Conservation (phyloP, 2,888 invertebrate genomes). For the Muscina levida region DNA sequence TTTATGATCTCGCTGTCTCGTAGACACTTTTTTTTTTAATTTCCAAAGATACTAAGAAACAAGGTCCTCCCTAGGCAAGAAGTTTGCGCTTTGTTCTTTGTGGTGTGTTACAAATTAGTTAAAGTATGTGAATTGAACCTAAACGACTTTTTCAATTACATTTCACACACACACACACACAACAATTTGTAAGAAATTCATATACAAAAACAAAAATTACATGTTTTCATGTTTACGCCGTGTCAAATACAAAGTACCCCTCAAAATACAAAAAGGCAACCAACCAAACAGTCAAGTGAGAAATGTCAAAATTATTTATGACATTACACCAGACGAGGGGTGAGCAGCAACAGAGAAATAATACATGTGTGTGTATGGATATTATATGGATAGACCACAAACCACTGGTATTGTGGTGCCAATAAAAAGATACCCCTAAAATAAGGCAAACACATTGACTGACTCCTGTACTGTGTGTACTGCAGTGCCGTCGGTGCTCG, state of each 20-base stretch:
- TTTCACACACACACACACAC: constrained; percentile 32
- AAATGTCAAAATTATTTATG: constrained; percentile 73
- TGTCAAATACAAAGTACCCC: constrained; percentile 24
- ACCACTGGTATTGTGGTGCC: constrained; percentile 18
- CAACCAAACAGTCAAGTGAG: no score
- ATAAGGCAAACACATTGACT: neutral
- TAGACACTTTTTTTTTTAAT: no score
- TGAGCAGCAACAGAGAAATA: neutral
- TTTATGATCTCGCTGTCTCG: no score
- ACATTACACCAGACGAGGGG: constrained; percentile 68
- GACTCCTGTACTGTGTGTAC: no score
- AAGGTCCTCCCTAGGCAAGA: no score
- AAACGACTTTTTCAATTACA: constrained; percentile 36
- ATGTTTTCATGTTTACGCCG: constrained; percentile 4
- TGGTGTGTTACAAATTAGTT: constrained; percentile 20
- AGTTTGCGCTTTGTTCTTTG: no score
- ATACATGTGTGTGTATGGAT: neutral
- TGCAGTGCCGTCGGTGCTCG: no score
- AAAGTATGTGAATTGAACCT: constrained; percentile 6
- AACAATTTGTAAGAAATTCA: constrained; percentile 26
- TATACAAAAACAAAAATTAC: constrained; percentile 30
- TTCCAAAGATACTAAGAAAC: no score
- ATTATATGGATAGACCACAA: neutral
- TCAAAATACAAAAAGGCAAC: no score
- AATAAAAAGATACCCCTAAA: constrained; percentile 36